Evolutionary conservation across 53 echinoderm and acorn worm genomes (phyloP).

Genomic region (Zoroaster sp.): DNA sequence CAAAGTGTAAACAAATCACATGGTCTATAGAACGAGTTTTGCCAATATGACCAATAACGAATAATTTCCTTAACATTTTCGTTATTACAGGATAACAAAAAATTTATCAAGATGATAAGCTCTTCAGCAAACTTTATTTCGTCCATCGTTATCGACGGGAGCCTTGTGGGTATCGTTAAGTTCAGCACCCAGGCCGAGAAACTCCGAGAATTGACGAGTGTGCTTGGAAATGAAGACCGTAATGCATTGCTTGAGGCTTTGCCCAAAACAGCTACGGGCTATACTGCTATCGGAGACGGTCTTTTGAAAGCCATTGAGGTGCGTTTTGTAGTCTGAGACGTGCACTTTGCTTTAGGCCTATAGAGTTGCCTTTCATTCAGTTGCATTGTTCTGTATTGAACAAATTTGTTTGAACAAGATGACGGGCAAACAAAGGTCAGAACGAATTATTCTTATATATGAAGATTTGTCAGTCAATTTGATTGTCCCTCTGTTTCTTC

Average conservation of each 20-base stretch:
- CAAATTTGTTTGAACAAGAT: no score
- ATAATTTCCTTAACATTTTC: background rate
- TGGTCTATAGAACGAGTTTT: no score
- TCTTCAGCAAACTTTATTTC: constrained; percentile 65
- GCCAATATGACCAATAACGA: no score
- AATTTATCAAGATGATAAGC: constrained; percentile 43
- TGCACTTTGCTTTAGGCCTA: no score
- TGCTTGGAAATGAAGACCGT: constrained; percentile 16
- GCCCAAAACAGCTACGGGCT: constrained; percentile 40
- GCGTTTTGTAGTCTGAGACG: no score
- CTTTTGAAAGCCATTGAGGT: constrained; percentile 66
- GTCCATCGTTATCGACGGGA: constrained; percentile 70
- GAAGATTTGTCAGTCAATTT: no score
- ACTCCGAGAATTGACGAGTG: background rate
- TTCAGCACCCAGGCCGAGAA: constrained; percentile 26
- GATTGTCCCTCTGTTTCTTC: no score
- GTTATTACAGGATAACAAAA: background rate
- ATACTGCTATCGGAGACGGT: constrained; percentile 71
- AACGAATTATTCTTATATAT: no score
- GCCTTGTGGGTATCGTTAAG: constrained; percentile 65
- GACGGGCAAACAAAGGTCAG: no score
- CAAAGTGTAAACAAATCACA: no score
- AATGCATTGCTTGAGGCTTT: constrained; percentile 23
- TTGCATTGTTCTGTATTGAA: no score
- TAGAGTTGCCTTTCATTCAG: no score